Percentiles rank a stretch among this genome's conserved stretches.
Conservation (phyloP, 1,140 invertebrate genomes). For the Penaeus chinensis region DNA sequence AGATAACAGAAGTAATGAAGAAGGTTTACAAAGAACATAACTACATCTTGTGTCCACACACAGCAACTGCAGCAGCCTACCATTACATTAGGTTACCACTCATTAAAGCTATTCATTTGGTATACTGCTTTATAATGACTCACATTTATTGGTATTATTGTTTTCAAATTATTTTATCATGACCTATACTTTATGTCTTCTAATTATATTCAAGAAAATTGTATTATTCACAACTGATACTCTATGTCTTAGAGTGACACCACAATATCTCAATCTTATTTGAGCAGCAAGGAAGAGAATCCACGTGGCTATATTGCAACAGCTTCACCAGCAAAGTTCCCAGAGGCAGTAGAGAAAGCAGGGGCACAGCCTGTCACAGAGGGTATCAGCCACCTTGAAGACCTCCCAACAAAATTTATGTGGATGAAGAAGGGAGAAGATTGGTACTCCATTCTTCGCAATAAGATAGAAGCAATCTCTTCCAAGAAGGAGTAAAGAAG, state of each 20-base stretch:
- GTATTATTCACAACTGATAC: no score
- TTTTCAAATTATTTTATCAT: no score
- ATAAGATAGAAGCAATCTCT: constrained; percentile 66
- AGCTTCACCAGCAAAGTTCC: constrained; percentile 71
- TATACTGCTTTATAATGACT: no score
- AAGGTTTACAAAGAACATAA: constrained; percentile 18
- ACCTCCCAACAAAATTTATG: constrained; percentile 64
- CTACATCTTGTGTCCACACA: constrained; percentile 69
- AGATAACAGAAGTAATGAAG: constrained; percentile 14
- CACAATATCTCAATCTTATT: not conserved
- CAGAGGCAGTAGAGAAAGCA: constrained; percentile 67
- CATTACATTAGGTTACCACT: constrained; percentile 63
- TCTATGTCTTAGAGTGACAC: not conserved
- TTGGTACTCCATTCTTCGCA: constrained; percentile 67
- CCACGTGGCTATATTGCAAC: constrained; percentile 68
- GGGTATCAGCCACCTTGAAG: constrained; percentile 58
- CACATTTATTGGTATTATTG: no score
- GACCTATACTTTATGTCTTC: no score
- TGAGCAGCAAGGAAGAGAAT: constrained; percentile 13
- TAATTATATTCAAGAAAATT: no score
- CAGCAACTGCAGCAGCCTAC: constrained; percentile 69
- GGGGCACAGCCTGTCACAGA: constrained; percentile 64
- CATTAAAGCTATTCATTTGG: not conserved
- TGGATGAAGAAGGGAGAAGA: constrained; percentile 67
- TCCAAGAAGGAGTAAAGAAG: not conserved